Evolutionary conservation across 2,113 vertebrate species (phyloP), one percentile per base, ranked within the genome.

Genomic region (Otis tarda): DNA sequence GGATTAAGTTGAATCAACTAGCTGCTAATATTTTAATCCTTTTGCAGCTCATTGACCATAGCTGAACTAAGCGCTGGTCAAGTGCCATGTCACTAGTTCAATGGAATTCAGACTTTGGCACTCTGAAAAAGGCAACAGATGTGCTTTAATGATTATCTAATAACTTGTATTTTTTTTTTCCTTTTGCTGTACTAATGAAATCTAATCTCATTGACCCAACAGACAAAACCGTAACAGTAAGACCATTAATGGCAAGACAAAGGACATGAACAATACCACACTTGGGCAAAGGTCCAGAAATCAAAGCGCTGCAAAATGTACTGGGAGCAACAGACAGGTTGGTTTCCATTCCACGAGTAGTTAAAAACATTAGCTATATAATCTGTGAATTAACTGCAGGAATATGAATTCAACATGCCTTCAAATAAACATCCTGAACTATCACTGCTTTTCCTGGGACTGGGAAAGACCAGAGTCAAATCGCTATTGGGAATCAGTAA

Each of bases 21-120:
- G 2, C 89, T 96, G 64, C 86, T 96, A 75, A 88, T 97, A 88
- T 93, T 96, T 94, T 95, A 93, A 97, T 95, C 91, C 91, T 91
- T 96, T 96, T 77, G 92, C 95, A 97, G 95, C 84, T 96, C 96
- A 96, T 91, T 97, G 95, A 85, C 91, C 87, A 94, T 59, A 89
- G 91, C 91, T 95, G 96, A 97, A 94, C 91, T 95, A 95, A 97
- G 95, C 4, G 2, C 63, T 97, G 95, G 79, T 95, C 94, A 96
- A 97, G 86, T 94, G 97, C 93, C 91, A 89, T 95, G 87, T 96
- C 94, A 93, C 65, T 96, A 95, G 93, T 90, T 94, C 93, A 95
- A 87, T 85, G 93, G 95, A 97, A 97, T 96, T 95, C 95, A 97
- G 97, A 96, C 87, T 97, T 95, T 96, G 96, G 90, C 95, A 96